Base-by-base conservation (phyloP, 2,797 vertebrate species). In the Miichthys miiuy region DNA sequence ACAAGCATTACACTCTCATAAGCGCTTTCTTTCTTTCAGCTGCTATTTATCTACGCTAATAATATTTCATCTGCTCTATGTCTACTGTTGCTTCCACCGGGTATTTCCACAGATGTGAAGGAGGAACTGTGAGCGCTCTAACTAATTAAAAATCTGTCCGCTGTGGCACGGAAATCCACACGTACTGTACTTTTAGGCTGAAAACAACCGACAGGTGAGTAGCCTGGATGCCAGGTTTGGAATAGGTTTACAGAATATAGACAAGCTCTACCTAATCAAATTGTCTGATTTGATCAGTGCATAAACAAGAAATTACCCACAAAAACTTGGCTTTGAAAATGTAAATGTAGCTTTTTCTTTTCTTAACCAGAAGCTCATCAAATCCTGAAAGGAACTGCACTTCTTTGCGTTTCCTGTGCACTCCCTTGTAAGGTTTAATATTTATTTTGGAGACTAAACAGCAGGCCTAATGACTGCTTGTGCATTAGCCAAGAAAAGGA, bases 61-160 rank as follows among this genome's bases (percentile, higher is more conserved):
- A 84, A 77, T 90, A 82, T 85, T 88, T 86, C 81, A 80, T 71
- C 79, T 74, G 66, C 69, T 77, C 62, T 51, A 55, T 23, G 61
- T 84, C 83, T 82, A 69, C 61, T 20, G 77, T 79, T 83, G 76
- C 83, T 47, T 89, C 81, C 87, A 90, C 70, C 14, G 44, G 83
- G 76, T 77, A 75, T 82, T 89, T 90, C 70, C 72, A 79, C 84
- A 90, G 84, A 80, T 89, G 78, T 85, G 62, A 90, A 70, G 78
- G 77, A 88, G 83, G 66, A 79, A 91, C 85, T 64, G 78, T 27
- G 74, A 74, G 80, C 34, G 41, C 80, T 90, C 83, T 84, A 90
- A 85, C 84, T 92, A 90, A 92, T 92, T 91, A 93, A 92, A 92
- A 88, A 86, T 81, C 57, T 85, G 88, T 88, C 89, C 79, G 69